These are phyloP conservation scores for Moxostoma hubbsi DNA, from an alignment of 2,797 vertebrate genomes.

Conservation along the genomic window DNA sequence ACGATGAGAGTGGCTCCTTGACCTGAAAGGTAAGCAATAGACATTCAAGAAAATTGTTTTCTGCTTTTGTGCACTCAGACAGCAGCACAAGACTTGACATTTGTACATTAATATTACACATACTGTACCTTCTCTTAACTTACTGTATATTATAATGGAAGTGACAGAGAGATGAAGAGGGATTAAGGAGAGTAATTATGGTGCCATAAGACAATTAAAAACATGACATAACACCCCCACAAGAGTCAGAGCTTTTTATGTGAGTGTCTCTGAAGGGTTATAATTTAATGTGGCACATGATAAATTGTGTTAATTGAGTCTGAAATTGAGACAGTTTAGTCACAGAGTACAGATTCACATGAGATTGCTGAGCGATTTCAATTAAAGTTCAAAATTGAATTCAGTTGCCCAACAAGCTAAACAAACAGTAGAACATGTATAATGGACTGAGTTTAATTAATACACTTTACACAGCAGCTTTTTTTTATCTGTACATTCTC, in stretches of 20 bases:
- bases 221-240: slow-evolving; percentile 11
- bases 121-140: background rate
- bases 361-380: slow-evolving; percentile 1
- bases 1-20: slow-evolving; percentile 78
- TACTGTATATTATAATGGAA: background rate
- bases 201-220: slow-evolving; percentile 21
- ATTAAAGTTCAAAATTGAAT: slow-evolving; percentile 6
- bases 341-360: slow-evolving; percentile 2
- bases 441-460: slow-evolving; percentile 1
- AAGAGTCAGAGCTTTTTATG: slow-evolving; percentile 17
- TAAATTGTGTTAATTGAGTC: slow-evolving; percentile 41
- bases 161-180: slow-evolving; percentile 38
- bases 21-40: slow-evolving; percentile 73
- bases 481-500: background rate
- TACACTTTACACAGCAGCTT: background rate
- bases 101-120: background rate
- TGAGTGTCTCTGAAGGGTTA: slow-evolving; percentile 35
- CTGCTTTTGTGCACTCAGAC: background rate
- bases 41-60: background rate
- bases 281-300: slow-evolving; percentile 33
- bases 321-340: slow-evolving; percentile 28
- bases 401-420: background rate
- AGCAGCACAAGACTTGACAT: background rate
- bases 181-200: slow-evolving; percentile 7
- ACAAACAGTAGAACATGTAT: background rate